phyloP scores from a whole-genome alignment of 2,888 invertebrate genomes.

The Ceriagrion tenellum region DNA sequence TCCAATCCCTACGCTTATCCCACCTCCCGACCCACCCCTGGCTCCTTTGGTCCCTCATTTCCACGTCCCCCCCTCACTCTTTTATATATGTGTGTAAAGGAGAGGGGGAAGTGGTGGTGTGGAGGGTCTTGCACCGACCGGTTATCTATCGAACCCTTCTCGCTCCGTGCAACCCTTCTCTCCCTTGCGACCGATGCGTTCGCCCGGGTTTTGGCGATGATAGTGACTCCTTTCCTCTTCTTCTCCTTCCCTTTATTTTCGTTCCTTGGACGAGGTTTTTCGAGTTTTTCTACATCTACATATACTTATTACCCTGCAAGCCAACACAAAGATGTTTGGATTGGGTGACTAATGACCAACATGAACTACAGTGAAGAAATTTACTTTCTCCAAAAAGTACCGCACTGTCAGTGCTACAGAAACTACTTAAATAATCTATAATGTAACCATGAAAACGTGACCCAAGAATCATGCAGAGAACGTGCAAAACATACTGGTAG shows the following conservation, averaged over 20 bases:
- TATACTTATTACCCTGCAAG: too few relatives aligned
- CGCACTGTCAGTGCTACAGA: too few relatives aligned
- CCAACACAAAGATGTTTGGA: too few relatives aligned
- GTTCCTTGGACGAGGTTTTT: not conserved
- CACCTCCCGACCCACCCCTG: not conserved
- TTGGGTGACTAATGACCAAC: too few relatives aligned
- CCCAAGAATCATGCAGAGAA: too few relatives aligned
- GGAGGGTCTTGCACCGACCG: constrained; percentile 44
- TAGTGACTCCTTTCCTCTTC: not conserved
- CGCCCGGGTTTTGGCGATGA: not conserved
- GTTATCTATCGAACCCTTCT: constrained; percentile 58
- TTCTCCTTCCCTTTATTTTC: not conserved
- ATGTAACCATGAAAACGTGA: too few relatives aligned
- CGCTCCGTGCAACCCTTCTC: not conserved
- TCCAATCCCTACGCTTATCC: not conserved
- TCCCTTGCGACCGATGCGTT: not conserved
- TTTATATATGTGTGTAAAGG: not conserved
- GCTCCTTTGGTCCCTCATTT: not conserved
- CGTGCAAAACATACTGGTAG: too few relatives aligned
- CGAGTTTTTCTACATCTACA: too few relatives aligned
- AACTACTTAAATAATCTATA: too few relatives aligned
- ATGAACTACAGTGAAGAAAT: too few relatives aligned
- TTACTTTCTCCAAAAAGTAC: too few relatives aligned
- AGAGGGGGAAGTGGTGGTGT: not conserved
- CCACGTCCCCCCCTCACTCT: not conserved